Conservation (phyloP, 2,113 vertebrate genomes). For the Trogon melanurus region DNA sequence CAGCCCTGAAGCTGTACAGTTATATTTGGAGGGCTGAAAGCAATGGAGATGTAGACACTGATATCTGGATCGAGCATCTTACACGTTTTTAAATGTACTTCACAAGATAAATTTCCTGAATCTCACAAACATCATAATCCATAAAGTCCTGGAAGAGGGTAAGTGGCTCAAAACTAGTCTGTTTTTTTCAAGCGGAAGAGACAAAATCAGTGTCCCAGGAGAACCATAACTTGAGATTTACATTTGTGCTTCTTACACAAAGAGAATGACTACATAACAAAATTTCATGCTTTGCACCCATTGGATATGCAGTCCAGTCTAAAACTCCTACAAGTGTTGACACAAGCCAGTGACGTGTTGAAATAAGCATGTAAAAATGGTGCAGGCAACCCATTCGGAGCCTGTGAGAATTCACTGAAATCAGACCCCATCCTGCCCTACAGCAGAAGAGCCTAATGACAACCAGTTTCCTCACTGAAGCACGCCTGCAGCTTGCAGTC, state of each 20-base stretch:
- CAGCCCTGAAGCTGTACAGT: neutral
- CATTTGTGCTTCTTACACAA: neutral
- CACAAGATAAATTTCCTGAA: neutral
- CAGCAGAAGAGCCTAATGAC: too few species aligned
- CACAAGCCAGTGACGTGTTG: neutral
- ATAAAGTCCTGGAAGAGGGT: neutral
- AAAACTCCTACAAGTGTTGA: neutral
- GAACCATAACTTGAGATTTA: neutral
- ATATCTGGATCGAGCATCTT: neutral
- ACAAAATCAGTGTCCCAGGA: neutral
- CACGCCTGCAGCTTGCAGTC: neutral
- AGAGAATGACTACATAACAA: neutral
- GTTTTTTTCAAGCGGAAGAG: neutral
- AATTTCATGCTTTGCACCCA: neutral
- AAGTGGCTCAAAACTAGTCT: neutral
- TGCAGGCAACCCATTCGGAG: neutral
- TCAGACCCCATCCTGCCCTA: neutral
- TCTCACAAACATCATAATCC: neutral
- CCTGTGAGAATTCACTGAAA: neutral
- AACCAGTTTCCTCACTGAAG: neutral
- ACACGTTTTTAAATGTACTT: neutral
- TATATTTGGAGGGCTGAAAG: neutral
- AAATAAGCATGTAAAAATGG: neutral
- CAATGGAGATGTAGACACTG: neutral
- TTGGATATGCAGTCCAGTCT: neutral